phyloP scores from a whole-genome alignment of 2,797 vertebrate species.

The Dryobates pubescens region DNA sequence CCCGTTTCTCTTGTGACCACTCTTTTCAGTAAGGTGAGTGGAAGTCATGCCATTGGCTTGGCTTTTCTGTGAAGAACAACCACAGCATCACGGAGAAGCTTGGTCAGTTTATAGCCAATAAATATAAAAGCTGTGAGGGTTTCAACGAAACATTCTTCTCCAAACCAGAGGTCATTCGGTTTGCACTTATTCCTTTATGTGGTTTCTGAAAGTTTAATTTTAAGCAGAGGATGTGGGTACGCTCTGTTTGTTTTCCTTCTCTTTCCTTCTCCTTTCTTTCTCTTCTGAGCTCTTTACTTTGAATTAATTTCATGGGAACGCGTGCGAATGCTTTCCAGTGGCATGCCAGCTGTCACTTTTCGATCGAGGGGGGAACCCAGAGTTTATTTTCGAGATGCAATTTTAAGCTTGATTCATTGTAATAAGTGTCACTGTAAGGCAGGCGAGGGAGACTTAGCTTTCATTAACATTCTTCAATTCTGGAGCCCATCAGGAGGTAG shows the following conservation, averaged over 20 bases:
- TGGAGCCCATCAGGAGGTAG: slow-evolving; percentile 80
- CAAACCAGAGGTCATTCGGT: slow-evolving; percentile 73
- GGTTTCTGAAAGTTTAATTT: slow-evolving; percentile 75
- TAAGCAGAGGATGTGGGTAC: slow-evolving; percentile 68
- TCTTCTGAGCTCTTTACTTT: slow-evolving; percentile 33
- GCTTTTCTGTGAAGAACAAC: slow-evolving; percentile 20
- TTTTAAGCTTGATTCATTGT: slow-evolving; percentile 57
- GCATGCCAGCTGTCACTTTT: slow-evolving; percentile 59
- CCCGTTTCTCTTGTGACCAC: neutral
- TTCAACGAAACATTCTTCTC: slow-evolving; percentile 69
- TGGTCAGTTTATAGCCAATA: slow-evolving; percentile 66
- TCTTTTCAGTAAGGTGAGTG: neutral
- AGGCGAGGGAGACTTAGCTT: slow-evolving; percentile 60
- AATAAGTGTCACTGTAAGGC: slow-evolving; percentile 68
- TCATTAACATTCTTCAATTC: slow-evolving; percentile 83
- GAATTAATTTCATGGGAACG: slow-evolving; percentile 53
- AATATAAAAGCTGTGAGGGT: slow-evolving; percentile 49
- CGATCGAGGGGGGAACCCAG: neutral
- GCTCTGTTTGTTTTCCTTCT: slow-evolving; percentile 56
- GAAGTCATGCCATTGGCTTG: neutral
- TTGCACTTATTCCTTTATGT: slow-evolving; percentile 69
- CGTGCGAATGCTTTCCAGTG: slow-evolving; percentile 5
- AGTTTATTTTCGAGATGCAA: slow-evolving; percentile 55
- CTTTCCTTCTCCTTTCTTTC: slow-evolving; percentile 10
- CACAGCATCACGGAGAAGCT: neutral